phyloP scores from a whole-genome alignment of 2,888 invertebrate genomes.

The Drosophila gaucha region DNA sequence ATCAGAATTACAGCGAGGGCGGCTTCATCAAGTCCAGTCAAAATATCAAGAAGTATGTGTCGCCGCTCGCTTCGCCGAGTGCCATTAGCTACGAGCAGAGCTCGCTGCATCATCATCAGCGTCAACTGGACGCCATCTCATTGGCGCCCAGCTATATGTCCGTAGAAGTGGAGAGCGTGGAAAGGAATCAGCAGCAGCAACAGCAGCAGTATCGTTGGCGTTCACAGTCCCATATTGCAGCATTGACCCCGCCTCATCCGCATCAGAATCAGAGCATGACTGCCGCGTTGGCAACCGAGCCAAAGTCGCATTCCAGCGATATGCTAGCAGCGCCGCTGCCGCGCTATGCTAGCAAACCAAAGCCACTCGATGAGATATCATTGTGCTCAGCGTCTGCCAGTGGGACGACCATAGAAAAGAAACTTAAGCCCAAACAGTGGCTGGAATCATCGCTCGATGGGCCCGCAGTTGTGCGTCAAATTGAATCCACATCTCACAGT shows the following conservation, averaged over 20 bases:
- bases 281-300: constrained; percentile 46
- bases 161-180: constrained; percentile 68
- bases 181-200: constrained; percentile 47
- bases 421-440: constrained; percentile 84
- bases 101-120: constrained; percentile 48
- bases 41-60: constrained; percentile 83
- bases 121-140: constrained; percentile 77
- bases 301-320: constrained; percentile 80
- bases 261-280: constrained; percentile 44
- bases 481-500: constrained; percentile 54
- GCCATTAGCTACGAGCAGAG: constrained; percentile 62
- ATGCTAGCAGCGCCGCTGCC: constrained; percentile 74
- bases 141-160: constrained; percentile 79
- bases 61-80: constrained; percentile 79
- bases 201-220: constrained; percentile 77
- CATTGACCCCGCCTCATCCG: constrained; percentile 64
- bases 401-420: constrained; percentile 73
- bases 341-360: constrained; percentile 60
- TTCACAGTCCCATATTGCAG: constrained; percentile 74
- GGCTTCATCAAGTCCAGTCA: constrained; percentile 84
- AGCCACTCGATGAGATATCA: constrained; percentile 82
- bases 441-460: constrained; percentile 84
- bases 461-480: constrained; percentile 76
- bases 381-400: constrained; percentile 70
- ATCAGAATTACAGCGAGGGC: constrained; percentile 81